phyloP scores from a whole-genome alignment of 2,888 invertebrate genomes.

The Pterostichus madidus region DNA sequence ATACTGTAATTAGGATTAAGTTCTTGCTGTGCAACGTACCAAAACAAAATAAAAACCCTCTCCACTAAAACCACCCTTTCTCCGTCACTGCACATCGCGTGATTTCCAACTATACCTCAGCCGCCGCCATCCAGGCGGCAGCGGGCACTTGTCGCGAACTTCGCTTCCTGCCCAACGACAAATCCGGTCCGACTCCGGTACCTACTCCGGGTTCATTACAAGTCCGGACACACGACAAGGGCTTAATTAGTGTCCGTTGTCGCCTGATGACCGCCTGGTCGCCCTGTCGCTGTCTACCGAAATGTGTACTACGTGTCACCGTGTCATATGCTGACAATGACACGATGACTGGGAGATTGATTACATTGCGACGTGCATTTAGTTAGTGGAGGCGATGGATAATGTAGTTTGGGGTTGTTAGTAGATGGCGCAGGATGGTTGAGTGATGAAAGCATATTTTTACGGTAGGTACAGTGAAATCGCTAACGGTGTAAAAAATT shows the following conservation, averaged over 20 bases:
- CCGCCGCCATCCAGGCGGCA: slow-evolving; percentile 10
- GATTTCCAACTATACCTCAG: not conserved
- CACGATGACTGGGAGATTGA: not conserved
- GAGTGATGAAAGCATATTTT: too few species aligned
- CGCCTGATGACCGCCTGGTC: not conserved
- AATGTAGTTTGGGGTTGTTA: not conserved
- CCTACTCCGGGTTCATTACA: slow-evolving; percentile 45
- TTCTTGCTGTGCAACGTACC: too few species aligned
- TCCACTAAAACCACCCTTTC: not conserved
- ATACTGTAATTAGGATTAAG: too few species aligned
- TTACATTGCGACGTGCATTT: not conserved
- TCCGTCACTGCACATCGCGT: not conserved
- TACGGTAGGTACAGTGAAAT: too few species aligned
- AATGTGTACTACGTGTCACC: not conserved
- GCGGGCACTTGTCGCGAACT: slow-evolving; percentile 14
- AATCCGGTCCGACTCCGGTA: not conserved
- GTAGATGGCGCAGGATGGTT: too few species aligned
- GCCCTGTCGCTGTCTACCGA: not conserved
- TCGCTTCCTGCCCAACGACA: slow-evolving; percentile 1
- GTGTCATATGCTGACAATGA: slow-evolving; percentile 2
- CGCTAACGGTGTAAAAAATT: too few species aligned
- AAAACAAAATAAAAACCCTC: too few species aligned
- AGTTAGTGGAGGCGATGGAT: not conserved
- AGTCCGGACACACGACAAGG: slow-evolving; percentile 44
- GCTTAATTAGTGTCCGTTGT: slow-evolving; percentile 48